Evolutionary conservation across 2,797 vertebrate genomes (phyloP), one percentile per base, ranked within the genome.

Genomic region (Percopsis omiscomaycus): DNA sequence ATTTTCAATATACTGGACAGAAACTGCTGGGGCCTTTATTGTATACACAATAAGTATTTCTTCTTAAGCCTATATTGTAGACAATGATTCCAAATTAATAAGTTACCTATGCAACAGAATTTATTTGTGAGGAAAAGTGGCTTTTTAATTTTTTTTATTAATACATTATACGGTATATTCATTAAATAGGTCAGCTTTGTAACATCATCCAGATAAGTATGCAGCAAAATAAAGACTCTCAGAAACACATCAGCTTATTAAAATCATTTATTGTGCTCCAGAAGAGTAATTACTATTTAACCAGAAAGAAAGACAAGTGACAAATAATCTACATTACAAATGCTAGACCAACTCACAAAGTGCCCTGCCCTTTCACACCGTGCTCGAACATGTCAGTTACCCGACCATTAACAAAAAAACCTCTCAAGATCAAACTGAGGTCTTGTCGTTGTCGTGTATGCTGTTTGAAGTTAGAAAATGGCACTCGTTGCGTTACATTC

Each of bases 201-300:
- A 37, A 37, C 1, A 37, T 22, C 22, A 22, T 37, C 32, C 32
- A 52, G n/a, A 56, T 29, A 58, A 16, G 10, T 5, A 56, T 1
- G 15, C 8, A 56, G 57, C 73, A 51, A 66, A 80, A 83, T 69
- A 61, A 73, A 74, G 64, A 84, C 64, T 66, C 64, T 1, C 73
- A 80, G 77, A 79, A 72, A 81, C 75, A 83, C 78, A 82, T 91
- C 83, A 88, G 89, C 90, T 91, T 93, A 92, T 92, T 93, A 92
- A 93, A 93, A 93, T 91, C 81, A 91, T 93, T 92, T 93, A 93
- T 93, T 93, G 91, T 93, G 91, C 91, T 93, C 92, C 90, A 91
- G 89, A 93, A 93, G 91, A 92, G 89, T 92, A 93, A 92, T 91
- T 92, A 91, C 91, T 93, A 92, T 92, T 91, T 92, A 92, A 92